These are phyloP conservation scores for Lepisosteus oculatus DNA, from an alignment of 2,113 vertebrate species.

Conservation along the genomic window DNA sequence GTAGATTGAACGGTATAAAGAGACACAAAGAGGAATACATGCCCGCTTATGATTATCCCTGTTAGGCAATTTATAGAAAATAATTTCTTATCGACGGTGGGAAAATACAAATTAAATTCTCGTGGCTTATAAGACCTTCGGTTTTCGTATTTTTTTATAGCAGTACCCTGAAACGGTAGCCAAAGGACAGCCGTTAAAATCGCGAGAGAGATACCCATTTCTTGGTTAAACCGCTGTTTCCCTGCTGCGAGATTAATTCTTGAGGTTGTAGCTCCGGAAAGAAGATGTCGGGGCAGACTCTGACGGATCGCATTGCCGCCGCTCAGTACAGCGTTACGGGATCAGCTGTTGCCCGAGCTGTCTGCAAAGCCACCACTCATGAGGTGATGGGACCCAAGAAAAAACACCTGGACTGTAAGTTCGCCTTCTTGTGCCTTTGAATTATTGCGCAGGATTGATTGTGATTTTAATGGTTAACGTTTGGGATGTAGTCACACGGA, in stretches of 20 bases:
- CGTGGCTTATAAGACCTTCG: background rate
- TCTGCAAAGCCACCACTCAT: slow-evolving; percentile 97
- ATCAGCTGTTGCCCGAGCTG: slow-evolving; percentile 90
- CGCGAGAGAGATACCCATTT: slow-evolving; percentile 30
- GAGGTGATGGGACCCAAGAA: slow-evolving; percentile 99
- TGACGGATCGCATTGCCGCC: slow-evolving; percentile 96
- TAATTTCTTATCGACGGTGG: slow-evolving; percentile 7
- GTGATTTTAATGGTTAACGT: background rate
- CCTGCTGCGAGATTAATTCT: slow-evolving; percentile 29
- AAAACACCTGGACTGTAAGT: slow-evolving; percentile 98
- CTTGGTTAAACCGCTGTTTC: background rate
- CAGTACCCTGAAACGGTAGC: no score
- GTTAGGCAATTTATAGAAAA: slow-evolving; percentile 26
- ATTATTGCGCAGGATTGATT: background rate
- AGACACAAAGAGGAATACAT: slow-evolving; percentile 41
- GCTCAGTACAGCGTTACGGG: slow-evolving; percentile 96
- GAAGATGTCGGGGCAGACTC: slow-evolving; percentile 98
- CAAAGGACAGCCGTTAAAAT: background rate
- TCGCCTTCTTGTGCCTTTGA: slow-evolving; percentile 23
- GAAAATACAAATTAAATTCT: background rate
- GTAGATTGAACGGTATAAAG: slow-evolving; percentile 49
- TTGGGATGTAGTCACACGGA: no score
- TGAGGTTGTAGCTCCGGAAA: slow-evolving; percentile 45
- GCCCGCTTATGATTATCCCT: slow-evolving; percentile 50
- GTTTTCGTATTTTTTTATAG: background rate